Conservation (phyloP, 2,888 invertebrate genomes). For the Epinotia demarniana region DNA sequence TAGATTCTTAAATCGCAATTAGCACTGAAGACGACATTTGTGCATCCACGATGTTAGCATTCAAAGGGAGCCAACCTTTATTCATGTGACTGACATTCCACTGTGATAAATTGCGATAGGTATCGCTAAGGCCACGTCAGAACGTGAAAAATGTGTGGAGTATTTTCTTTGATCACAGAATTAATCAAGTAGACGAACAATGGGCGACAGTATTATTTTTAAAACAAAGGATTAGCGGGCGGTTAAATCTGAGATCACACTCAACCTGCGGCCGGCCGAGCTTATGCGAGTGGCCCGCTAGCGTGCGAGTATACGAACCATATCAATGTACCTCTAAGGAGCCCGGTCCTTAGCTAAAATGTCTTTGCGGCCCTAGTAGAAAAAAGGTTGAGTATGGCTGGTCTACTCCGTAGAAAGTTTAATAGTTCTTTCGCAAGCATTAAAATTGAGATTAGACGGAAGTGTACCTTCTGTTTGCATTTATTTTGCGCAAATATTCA, state of each 20-base stretch:
- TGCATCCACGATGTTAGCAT: constrained; percentile 38
- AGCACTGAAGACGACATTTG: constrained; percentile 36
- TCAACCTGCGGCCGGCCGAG: too few relatives aligned
- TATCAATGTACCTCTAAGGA: too few relatives aligned
- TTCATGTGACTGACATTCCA: constrained; percentile 26
- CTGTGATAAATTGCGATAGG: constrained; percentile 17
- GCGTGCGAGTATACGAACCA: too few relatives aligned
- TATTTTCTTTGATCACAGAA: constrained; percentile 21
- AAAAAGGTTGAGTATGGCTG: too few relatives aligned
- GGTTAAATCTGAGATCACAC: neutral
- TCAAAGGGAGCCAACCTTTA: constrained; percentile 39
- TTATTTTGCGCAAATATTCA: constrained; percentile 15
- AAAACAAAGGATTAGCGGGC: constrained; percentile 31
- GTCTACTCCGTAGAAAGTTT: neutral
- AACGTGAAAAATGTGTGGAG: constrained; percentile 6
- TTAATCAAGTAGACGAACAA: constrained; percentile 40
- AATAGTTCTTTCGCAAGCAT: neutral
- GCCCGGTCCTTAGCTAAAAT: too few relatives aligned
- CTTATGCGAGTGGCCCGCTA: too few relatives aligned
- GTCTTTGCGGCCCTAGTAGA: too few relatives aligned
- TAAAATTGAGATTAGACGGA: neutral
- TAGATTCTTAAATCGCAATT: constrained; percentile 37
- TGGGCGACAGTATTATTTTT: constrained; percentile 11
- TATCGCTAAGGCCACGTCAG: constrained; percentile 27
- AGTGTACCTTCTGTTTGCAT: constrained; percentile 7